Conservation (phyloP, 2,113 vertebrate species). For the Podocnemis expansa region DNA sequence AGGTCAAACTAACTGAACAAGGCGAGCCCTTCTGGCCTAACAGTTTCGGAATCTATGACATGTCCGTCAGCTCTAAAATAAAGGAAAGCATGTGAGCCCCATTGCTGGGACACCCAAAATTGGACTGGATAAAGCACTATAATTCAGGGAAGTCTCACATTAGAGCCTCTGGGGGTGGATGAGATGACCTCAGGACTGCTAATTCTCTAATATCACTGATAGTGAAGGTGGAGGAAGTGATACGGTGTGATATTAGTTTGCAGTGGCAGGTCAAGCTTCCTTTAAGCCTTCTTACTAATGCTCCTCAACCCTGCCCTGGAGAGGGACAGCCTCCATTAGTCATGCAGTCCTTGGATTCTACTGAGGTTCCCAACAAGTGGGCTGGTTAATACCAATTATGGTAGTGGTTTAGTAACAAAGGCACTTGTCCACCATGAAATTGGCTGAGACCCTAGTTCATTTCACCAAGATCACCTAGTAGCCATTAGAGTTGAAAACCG, state of each 20-base stretch:
- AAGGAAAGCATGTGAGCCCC: slow-evolving; percentile 56
- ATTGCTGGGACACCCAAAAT: slow-evolving; percentile 59
- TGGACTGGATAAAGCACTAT: slow-evolving; percentile 64
- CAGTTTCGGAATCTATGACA: slow-evolving; percentile 34
- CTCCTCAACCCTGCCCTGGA: slow-evolving; percentile 17
- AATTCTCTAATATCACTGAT: slow-evolving; percentile 58
- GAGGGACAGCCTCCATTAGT: slow-evolving; percentile 34
- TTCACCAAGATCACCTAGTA: neutral
- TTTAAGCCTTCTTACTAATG: neutral
- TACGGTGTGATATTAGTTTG: slow-evolving; percentile 66
- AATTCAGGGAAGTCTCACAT: slow-evolving; percentile 71
- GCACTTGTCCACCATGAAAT: neutral
- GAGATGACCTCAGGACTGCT: slow-evolving; percentile 68
- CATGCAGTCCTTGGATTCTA: slow-evolving; percentile 14
- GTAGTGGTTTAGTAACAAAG: rapidly evolving
- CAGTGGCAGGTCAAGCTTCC: slow-evolving; percentile 26
- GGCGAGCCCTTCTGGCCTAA: slow-evolving; percentile 37
- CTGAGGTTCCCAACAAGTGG: neutral
- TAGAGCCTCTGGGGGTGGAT: slow-evolving; percentile 70
- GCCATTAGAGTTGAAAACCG: neutral
- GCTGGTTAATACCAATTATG: neutral
- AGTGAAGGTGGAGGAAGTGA: slow-evolving; percentile 56
- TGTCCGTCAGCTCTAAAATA: slow-evolving; percentile 53
- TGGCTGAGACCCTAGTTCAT: neutral
- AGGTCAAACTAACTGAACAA: slow-evolving; percentile 11